phyloP scores from a whole-genome alignment of 1,140 invertebrate genomes.

The Ooceraea biroi region DNA sequence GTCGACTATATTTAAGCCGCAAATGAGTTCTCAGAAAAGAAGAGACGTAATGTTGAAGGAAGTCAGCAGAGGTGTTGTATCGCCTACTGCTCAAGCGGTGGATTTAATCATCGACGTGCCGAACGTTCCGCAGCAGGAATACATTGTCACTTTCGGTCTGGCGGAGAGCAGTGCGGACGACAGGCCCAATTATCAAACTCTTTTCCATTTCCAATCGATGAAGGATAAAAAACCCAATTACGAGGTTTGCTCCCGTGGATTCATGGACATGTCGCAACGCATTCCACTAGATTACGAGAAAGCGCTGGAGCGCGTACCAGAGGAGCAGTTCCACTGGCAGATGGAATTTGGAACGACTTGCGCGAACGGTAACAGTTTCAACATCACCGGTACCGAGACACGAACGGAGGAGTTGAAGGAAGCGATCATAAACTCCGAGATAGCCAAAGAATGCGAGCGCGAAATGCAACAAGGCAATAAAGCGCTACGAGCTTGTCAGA shows the following conservation, averaged over 20 bases:
- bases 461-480: conserved; percentile 87
- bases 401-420: conserved; percentile 86
- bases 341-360: conserved; percentile 85
- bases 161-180: conserved; percentile 86
- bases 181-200: conserved; percentile 81
- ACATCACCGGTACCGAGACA: conserved; percentile 83
- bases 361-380: conserved; percentile 79
- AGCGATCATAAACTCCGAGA: conserved; percentile 81
- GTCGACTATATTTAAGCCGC: conserved; percentile 74
- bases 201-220: conserved; percentile 81
- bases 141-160: conserved; percentile 85
- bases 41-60: conserved; percentile 86
- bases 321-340: conserved; percentile 83
- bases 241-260: conserved; percentile 83
- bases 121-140: conserved; percentile 82
- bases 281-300: conserved; percentile 86
- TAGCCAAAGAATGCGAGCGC: conserved; percentile 84
- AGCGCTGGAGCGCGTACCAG: conserved; percentile 85
- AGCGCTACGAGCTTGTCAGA: conserved; percentile 86
- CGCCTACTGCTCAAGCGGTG: conserved; percentile 75
- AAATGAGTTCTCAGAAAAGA: conserved; percentile 83
- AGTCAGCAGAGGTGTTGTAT: conserved; percentile 85
- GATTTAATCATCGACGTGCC: conserved; percentile 85
- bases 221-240: conserved; percentile 68
- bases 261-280: conserved; percentile 80